Evolutionary conservation across 35 echinoderm and acorn worm species (phyloP).

Genomic region (Nesometra sesokonis): DNA sequence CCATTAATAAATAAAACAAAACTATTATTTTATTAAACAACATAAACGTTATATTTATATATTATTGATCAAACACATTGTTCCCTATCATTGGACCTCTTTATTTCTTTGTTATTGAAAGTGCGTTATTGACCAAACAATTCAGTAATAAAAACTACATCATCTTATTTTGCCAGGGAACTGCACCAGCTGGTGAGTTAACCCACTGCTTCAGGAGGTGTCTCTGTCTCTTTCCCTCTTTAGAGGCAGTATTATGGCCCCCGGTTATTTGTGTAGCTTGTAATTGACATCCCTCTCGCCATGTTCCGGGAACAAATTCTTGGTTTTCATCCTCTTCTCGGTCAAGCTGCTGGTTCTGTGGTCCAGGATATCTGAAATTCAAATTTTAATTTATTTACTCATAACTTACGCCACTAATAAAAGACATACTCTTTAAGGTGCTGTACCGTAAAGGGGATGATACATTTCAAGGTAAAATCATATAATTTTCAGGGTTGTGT

Average conservation of each 20-base stretch:
- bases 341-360: constrained; percentile 16
- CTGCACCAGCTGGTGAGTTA: constrained; percentile 6
- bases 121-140: too few relatives aligned
- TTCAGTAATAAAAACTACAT: too few relatives aligned
- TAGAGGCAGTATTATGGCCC: neutral
- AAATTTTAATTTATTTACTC: neutral
- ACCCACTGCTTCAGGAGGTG: neutral
- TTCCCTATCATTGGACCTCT: too few relatives aligned
- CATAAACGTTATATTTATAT: too few relatives aligned
- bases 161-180: constrained; percentile 26
- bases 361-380: neutral
- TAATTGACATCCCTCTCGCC: neutral
- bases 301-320: constrained; percentile 2
- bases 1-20: too few relatives aligned
- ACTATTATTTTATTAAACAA: too few relatives aligned
- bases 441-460: too few relatives aligned
- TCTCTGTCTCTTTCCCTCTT: neutral
- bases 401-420: neutral
- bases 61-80: too few relatives aligned
- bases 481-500: too few relatives aligned
- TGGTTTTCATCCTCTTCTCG: too few relatives aligned
- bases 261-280: neutral
- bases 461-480: too few relatives aligned
- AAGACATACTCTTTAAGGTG: neutral
- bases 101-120: too few relatives aligned